These are phyloP conservation scores for Rapana venosa DNA, from an alignment of 2,888 invertebrate genomes.

Conservation along the genomic window DNA sequence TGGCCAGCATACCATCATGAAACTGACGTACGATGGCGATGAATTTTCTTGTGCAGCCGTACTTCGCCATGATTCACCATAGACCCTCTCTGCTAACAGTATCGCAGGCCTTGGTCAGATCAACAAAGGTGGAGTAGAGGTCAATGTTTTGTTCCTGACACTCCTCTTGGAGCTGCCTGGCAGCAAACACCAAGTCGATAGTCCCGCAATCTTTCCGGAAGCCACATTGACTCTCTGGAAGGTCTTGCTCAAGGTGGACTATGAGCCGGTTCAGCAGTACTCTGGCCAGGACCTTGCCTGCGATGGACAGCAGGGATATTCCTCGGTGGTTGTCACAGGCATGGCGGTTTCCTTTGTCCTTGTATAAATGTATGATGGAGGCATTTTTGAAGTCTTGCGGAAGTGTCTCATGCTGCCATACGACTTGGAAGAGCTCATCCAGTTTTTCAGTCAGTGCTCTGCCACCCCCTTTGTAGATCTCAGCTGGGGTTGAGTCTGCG, in stretches of 20 bases:
- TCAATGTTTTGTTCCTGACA: too few relatives aligned
- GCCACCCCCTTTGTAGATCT: constrained; percentile 46
- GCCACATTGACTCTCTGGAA: constrained; percentile 39
- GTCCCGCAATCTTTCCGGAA: too few relatives aligned
- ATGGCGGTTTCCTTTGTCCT: constrained; percentile 41
- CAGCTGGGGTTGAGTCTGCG: constrained; percentile 47
- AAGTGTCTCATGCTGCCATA: constrained; percentile 28
- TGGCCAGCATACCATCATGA: constrained; percentile 26
- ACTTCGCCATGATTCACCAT: constrained; percentile 23
- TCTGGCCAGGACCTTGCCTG: too few relatives aligned
- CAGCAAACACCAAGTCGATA: too few relatives aligned
- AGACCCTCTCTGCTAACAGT: too few relatives aligned
- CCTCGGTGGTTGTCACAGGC: constrained; percentile 47
- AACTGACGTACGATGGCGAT: constrained; percentile 3
- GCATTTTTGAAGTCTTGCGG: constrained; percentile 55
- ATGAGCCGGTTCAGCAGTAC: constrained; percentile 48
- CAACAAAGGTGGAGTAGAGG: too few relatives aligned
- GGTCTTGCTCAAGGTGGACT: constrained; percentile 20
- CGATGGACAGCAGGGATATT: constrained; percentile 47
- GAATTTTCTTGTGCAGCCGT: constrained; percentile 33
- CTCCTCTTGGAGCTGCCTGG: too few relatives aligned
- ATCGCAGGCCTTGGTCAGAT: too few relatives aligned
- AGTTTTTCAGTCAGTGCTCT: constrained; percentile 28
- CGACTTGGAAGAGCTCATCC: constrained; percentile 33
- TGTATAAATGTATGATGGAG: constrained; percentile 41